A percentile compares a stretch with the other conserved stretches of the same genome.
Conservation (phyloP, 2,797 vertebrate genomes). For the Sebastes iracundus region DNA sequence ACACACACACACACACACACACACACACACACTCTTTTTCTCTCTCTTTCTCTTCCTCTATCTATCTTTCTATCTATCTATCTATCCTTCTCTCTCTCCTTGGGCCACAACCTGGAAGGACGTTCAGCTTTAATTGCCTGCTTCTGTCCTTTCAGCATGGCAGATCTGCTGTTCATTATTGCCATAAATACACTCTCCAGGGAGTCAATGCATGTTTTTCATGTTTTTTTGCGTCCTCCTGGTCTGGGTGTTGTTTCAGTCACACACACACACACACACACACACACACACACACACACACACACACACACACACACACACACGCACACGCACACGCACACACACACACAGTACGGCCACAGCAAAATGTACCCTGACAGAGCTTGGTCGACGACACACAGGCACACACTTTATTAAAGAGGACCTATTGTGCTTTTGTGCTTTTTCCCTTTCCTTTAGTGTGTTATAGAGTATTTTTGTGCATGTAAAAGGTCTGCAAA, state of each 20-base stretch:
- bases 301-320: too few species aligned
- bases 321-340: too few species aligned
- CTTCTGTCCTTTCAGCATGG: slow-evolving; percentile 70
- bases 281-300: too few species aligned
- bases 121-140: slow-evolving; percentile 70
- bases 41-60: neutral
- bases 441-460: too few species aligned
- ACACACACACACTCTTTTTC: slow-evolving; percentile 4
- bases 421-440: too few species aligned
- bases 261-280: neutral
- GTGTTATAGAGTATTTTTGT: too few species aligned
- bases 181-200: slow-evolving; percentile 55
- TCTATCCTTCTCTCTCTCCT: neutral
- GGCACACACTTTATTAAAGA: neutral
- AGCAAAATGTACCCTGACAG: neutral
- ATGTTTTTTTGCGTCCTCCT: neutral
- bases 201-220: slow-evolving; percentile 32
- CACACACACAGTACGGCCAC: neutral
- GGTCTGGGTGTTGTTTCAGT: neutral
- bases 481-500: too few species aligned
- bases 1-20: slow-evolving; percentile 28
- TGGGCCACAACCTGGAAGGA: slow-evolving; percentile 63
- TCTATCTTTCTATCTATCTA: neutral
- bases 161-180: slow-evolving; percentile 74
- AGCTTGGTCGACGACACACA: neutral